Evolutionary conservation across 2,797 vertebrate genomes (phyloP).

Genomic region (Scleropages formosus): DNA sequence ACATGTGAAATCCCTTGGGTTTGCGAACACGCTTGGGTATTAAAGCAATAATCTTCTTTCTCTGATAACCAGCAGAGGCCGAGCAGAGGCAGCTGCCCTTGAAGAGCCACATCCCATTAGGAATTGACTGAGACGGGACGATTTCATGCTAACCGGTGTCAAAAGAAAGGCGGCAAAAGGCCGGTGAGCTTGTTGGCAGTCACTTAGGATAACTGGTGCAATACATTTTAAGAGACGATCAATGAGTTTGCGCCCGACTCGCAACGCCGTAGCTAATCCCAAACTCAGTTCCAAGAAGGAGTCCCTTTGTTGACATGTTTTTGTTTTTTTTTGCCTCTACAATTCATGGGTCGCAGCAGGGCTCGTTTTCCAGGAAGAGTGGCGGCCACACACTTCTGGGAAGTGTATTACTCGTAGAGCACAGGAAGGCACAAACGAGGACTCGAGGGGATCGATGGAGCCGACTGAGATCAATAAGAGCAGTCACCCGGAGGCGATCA

Average conservation of each 20-base stretch:
- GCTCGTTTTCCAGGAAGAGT: constrained; percentile 27
- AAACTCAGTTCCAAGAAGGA: neutral
- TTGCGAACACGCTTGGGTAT: neutral
- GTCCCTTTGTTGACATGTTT: neutral
- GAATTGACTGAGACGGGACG: neutral
- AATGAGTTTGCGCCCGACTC: neutral
- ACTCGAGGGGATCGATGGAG: constrained; percentile 26
- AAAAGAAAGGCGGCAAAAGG: neutral
- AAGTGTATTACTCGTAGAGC: neutral
- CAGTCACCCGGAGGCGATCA: constrained; percentile 26
- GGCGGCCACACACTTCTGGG: constrained; percentile 26
- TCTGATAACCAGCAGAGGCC: neutral
- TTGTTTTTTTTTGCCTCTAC: constrained; percentile 6
- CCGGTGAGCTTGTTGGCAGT: neutral
- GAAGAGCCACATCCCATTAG: constrained; percentile 7
- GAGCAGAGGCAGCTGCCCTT: neutral
- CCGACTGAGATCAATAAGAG: constrained; percentile 24
- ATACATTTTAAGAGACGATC: constrained; percentile 2
- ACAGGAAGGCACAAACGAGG: constrained; percentile 10
- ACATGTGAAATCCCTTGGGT: too few species aligned
- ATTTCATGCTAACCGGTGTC: neutral
- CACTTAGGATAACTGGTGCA: neutral
- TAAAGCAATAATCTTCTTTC: too few species aligned
- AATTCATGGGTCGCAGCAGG: constrained; percentile 13
- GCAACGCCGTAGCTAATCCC: neutral